Evolutionary conservation across 1,140 invertebrate genomes (phyloP), one percentile per base, ranked within the genome.

Genomic region (Habropoda laboriosa): DNA sequence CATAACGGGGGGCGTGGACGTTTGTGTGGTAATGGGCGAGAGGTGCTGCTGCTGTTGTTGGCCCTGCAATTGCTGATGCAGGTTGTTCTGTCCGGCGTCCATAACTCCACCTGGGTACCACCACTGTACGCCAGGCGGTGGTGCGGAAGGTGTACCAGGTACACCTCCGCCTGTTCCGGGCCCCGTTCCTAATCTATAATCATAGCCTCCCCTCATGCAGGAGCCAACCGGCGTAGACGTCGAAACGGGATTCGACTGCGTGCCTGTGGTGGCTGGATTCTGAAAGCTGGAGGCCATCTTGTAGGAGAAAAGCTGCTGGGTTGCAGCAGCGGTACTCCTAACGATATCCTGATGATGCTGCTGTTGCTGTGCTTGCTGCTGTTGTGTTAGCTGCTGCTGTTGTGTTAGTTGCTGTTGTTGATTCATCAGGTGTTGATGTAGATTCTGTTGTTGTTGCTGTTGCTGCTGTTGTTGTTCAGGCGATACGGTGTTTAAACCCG

Each of bases 221-320:
- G 88, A 87, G 72, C 92, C 90, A 63, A 91, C 92, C 80, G 92
- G 91, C 77, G 93, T 90, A 71, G 93, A 92, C 49, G 92, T 92
- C 82, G 92, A 92, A 51, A 93, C 92, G 82, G 91, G 92, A 81
- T 92, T 92, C 79, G 92, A 92, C 78, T 92, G 91, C 64, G 89
- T 87, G 76, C 92, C 92, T 86, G 94, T 94, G 74, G 94, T 93
- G 81, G 94, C 94, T 88, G 94, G 95, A 90, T 96, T 96, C 83
- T 96, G 95, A 93, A 96, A 96, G 89, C 95, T 96, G 89, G 95
- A 95, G 89, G 96, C 95, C 96, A 97, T 96, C 94, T 97, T 97
- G 93, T 97, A 97, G 78, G 95, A 95, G 90, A 96, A 96, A 80
- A 97, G 94, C 90, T 97, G 96, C 89, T 96, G 96, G 66, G 95